A percentile compares a stretch with the other conserved stretches of the same genome.
Evolutionary conservation across 2,888 invertebrate genomes (phyloP).

Genomic region (Steinernema hermaphroditum): DNA sequence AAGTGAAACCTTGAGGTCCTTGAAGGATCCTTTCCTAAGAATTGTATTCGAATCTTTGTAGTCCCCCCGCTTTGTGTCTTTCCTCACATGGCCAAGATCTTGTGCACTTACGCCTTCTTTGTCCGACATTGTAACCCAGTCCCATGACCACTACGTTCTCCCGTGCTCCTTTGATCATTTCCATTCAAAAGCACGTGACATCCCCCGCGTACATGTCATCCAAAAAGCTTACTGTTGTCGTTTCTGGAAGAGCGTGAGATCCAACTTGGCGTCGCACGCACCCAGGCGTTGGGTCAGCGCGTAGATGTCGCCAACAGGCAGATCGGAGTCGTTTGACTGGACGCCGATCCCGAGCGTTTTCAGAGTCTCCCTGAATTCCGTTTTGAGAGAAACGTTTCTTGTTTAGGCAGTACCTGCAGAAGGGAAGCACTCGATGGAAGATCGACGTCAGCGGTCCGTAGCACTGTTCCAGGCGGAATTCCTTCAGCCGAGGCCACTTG

Average conservation of each 20-base stretch:
- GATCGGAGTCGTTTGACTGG: conserved; percentile 17
- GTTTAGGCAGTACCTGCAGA: conserved; percentile 1
- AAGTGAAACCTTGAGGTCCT: no score
- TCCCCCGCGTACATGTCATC: no score
- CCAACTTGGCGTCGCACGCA: neutral
- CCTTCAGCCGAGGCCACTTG: neutral
- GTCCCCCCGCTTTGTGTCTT: no score
- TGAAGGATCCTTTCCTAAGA: no score
- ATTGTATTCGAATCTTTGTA: no score
- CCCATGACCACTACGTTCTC: no score
- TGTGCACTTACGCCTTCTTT: no score
- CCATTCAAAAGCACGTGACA: no score
- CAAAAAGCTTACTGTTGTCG: conserved; percentile 9
- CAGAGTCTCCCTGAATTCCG: neutral
- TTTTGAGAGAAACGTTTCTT: neutral
- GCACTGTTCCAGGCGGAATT: conserved; percentile 18
- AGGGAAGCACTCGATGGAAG: neutral
- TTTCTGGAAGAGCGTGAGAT: conserved; percentile 12
- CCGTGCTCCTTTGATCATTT: no score
- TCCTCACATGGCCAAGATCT: no score
- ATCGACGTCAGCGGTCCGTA: conserved; percentile 2
- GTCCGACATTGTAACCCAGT: no score
- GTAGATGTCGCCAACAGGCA: conserved; percentile 1
- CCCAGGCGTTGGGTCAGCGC: neutral
- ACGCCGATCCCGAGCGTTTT: neutral